These are phyloP conservation scores for Tinea semifulvella DNA, from an alignment of 2,888 invertebrate genomes.

Conservation along the genomic window DNA sequence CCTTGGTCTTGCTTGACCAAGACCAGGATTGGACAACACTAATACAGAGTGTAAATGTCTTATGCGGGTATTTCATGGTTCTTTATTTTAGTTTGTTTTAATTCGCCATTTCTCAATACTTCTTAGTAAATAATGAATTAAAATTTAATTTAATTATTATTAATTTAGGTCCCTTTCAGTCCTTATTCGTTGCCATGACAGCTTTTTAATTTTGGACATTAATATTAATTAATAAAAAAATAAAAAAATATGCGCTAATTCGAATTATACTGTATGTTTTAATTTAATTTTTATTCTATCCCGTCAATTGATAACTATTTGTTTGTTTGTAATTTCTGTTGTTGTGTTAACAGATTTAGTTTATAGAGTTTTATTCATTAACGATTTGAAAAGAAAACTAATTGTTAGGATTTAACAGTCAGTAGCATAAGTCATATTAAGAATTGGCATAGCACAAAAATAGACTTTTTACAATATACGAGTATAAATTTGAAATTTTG, in stretches of 20 bases:
- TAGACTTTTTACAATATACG: no score
- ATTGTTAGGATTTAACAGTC: neutral
- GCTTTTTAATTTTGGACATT: conserved; percentile 17
- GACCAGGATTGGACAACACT: no score
- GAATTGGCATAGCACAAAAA: no score
- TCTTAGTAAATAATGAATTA: no score
- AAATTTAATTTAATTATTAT: neutral
- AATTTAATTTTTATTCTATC: conserved; percentile 7
- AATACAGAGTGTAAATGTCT: no score
- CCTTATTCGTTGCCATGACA: conserved; percentile 19
- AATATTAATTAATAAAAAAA: neutral
- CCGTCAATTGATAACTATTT: conserved; percentile 3
- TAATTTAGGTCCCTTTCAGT: conserved; percentile 1
- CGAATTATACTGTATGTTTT: neutral
- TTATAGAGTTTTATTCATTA: neutral
- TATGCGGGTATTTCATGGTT: no score
- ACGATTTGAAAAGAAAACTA: neutral
- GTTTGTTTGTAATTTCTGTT: conserved; percentile 3
- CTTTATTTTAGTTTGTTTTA: no score
- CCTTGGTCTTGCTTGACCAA: no score
- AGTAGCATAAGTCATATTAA: no score
- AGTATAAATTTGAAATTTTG: no score
- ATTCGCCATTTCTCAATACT: conserved; percentile 2
- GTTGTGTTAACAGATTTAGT: neutral
- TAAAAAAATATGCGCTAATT: neutral